Base-by-base conservation (phyloP, 2,113 vertebrate genomes). In the Callipepla californica region DNA sequence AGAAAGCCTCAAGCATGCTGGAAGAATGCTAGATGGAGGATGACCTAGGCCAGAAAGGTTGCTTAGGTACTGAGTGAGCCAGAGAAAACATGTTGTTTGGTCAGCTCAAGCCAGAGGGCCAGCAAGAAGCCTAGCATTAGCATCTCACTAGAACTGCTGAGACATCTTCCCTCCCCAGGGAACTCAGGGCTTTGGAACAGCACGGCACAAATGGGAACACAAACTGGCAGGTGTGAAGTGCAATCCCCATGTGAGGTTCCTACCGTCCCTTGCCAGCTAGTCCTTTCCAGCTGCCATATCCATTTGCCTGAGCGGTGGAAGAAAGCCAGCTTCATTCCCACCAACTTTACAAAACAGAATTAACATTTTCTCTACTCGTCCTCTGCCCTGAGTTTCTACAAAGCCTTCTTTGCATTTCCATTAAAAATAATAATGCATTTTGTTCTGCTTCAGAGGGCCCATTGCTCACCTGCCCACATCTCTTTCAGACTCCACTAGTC, bases 391-490 rank as follows among this genome's bases (percentile, higher is more conserved):
- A 1, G 0, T 62, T 50, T 80, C 85, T 90, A 90, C 90, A 85
- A 85, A 95, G 70, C 48, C 84, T 65, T 68, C 91, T 92, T 58
- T 89, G 78, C 95, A 93, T 96, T 96, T 92, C 94, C 80, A 96
- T 96, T 97, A 96, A 95, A 97, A 94, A 92, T 96, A 95, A 96
- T 95, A 96, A 97, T 77, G 95, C 85, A 89, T 80, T 96, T 86
- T 4, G 62, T 96, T 96, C 95, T 95, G 95, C 95, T 90, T 93
- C 94, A 96, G 73, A 45, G 55, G 95, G 82, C 59, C 63, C 90
- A 90, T 80, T 93, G 89, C 90, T 96, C 85, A 94, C 87, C 92
- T 94, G 92, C 92, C 72, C 85, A 63, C 88, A 80, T 90, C 91
- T 92, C 93, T 86, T 91, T 96, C 90, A 96, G 74, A 87, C 81